Base-by-base conservation (phyloP, 2,888 invertebrate genomes). In the Cerastoderma edule region DNA sequence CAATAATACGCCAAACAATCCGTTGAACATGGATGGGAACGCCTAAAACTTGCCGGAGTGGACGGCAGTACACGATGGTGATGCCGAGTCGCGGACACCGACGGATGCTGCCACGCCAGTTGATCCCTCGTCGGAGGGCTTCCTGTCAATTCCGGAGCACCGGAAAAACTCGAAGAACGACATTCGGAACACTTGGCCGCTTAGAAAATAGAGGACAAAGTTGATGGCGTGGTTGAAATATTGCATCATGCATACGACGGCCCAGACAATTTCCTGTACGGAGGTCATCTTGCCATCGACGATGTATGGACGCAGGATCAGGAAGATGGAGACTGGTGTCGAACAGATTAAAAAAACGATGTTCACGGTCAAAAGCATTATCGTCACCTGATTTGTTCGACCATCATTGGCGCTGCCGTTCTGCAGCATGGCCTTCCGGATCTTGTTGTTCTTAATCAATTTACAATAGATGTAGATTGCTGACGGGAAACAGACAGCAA, bases 161-260 rank as follows among this genome's bases (percentile, higher is more conserved):
- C 8, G 35, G 27, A 60, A 33, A 24, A 60, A 60, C n/a, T 60
- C 39, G 22, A 60, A 39, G 39, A 60, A 60, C 10, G 35, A 19
- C 27, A 39, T 39, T 24, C 66, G 27, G 33, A 66, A 66, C 24
- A 32, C 32, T n/a, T 32, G 27, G 22, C 66, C 66, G 32, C 66
- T 66, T 19, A 66, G 50, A 32, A 66, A 66, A 33, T 66, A 66
- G 16, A 66, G 22, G 24, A 66, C 24, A 32, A 66, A 66, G 28
- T 66, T 66, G 0, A 66, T 48, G 0, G 66, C 50, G 16, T 48
- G 66, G 19, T 66, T 66, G 1, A 50, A 32, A 22, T 46, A 66
- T n/a, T 50, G n/a, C 50, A 66, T n/a, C 50, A 50, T 33, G 33
- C 33, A 50, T 10, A 66, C 19, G 16, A 66, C 24, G 10, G 66